Evolutionary conservation across 2,888 invertebrate species (phyloP).

Genomic region (Anticlea derivata): DNA sequence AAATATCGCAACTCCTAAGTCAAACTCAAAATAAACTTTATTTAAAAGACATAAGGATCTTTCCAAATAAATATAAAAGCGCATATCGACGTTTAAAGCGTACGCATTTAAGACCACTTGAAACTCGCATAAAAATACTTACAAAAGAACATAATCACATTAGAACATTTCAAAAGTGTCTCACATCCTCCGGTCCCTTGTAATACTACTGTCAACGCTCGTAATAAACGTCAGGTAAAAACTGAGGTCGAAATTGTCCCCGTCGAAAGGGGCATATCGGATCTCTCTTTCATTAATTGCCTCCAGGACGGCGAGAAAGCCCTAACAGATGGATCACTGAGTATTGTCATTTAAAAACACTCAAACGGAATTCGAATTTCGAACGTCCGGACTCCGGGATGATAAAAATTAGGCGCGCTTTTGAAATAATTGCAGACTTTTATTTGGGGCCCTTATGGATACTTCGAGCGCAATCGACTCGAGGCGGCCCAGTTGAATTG

Average conservation of each 20-base stretch:
- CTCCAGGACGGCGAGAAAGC: conserved; percentile 56
- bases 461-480: conserved; percentile 65
- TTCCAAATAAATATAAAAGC: too few relatives aligned
- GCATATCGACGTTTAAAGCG: too few relatives aligned
- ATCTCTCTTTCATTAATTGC: conserved; percentile 74
- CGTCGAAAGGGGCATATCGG: conserved; percentile 59
- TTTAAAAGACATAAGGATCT: too few relatives aligned
- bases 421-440: conserved; percentile 64
- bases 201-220: conserved; percentile 72
- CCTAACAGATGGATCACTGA: conserved; percentile 62
- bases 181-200: conserved; percentile 60
- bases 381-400: conserved; percentile 42
- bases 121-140: conserved; percentile 32
- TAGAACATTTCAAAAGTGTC: conserved; percentile 60
- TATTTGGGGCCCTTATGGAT: conserved; percentile 51
- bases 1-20: too few relatives aligned
- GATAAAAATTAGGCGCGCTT: conserved; percentile 66
- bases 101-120: conserved; percentile 24
- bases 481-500: conserved; percentile 63
- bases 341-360: conserved; percentile 65
- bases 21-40: too few relatives aligned
- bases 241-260: conserved; percentile 68
- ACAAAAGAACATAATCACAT: conserved; percentile 36
- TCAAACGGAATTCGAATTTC: conserved; percentile 57
- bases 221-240: conserved; percentile 79